Evolutionary conservation across 2,797 vertebrate genomes (phyloP).

Genomic region (Protonibea diacanthus): DNA sequence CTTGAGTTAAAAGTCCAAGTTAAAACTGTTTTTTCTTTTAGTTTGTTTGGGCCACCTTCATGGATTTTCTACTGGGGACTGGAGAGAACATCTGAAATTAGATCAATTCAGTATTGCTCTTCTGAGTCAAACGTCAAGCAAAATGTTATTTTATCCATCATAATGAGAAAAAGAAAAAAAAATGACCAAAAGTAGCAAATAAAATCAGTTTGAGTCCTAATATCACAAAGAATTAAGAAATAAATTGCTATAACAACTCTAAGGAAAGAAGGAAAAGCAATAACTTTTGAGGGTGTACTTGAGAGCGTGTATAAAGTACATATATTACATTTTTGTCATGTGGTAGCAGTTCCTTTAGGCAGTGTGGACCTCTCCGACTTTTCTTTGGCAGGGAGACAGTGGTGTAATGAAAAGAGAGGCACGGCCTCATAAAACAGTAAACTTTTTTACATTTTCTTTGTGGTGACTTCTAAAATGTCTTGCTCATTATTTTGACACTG

Average conservation of each 20-base stretch:
- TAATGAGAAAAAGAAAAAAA: background rate
- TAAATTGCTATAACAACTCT: background rate
- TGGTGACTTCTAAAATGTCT: constrained; percentile 15
- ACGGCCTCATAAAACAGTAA: constrained; percentile 17
- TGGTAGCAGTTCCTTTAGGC: constrained; percentile 24
- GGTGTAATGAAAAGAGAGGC: constrained; percentile 19
- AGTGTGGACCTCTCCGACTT: constrained; percentile 11
- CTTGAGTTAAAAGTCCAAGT: background rate
- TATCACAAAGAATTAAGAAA: constrained; percentile 15
- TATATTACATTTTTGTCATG: constrained; percentile 21
- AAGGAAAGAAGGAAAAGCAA: background rate
- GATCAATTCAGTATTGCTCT: background rate
- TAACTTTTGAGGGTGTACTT: constrained; percentile 14
- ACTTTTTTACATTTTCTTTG: constrained; percentile 4
- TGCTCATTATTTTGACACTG: constrained; percentile 12
- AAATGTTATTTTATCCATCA: background rate
- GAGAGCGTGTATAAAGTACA: background rate
- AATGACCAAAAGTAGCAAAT: background rate
- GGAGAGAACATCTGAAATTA: background rate
- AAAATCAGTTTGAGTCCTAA: background rate
- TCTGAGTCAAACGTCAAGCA: background rate
- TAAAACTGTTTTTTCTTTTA: constrained; percentile 1
- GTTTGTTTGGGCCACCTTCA: background rate
- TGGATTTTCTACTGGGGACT: background rate
- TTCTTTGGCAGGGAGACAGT: constrained; percentile 16